Evolutionary conservation across 2,888 invertebrate species (phyloP).

Genomic region (Pocota personata): DNA sequence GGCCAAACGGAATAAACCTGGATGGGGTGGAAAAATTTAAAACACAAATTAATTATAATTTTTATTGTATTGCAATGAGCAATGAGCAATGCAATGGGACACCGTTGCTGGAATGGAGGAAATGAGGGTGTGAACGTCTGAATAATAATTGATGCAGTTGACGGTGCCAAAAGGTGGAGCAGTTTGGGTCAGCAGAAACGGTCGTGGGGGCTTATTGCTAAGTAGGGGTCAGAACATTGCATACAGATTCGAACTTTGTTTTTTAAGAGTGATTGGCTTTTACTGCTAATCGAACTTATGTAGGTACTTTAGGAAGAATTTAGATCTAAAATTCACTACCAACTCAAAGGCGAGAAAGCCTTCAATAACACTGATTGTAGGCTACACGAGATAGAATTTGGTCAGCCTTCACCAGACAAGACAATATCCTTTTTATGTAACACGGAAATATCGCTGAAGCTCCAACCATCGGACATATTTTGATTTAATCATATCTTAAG

Average conservation of each 20-base stretch:
- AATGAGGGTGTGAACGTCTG: conserved; percentile 44
- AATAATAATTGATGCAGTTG: conserved; percentile 58
- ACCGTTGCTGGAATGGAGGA: background rate
- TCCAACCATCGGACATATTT: too few relatives aligned
- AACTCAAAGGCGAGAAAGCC: too few relatives aligned
- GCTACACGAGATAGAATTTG: too few relatives aligned
- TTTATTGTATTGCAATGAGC: conserved; percentile 25
- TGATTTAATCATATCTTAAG: too few relatives aligned
- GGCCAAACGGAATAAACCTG: background rate
- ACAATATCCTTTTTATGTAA: too few relatives aligned
- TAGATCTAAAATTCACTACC: too few relatives aligned
- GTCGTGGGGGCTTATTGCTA: background rate
- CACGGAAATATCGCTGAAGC: too few relatives aligned
- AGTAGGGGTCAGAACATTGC: background rate
- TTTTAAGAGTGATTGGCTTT: background rate
- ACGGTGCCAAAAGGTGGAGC: conserved; percentile 32
- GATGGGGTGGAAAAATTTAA: conserved; percentile 15
- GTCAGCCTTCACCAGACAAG: too few relatives aligned
- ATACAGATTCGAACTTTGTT: background rate
- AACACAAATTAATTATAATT: conserved; percentile 70
- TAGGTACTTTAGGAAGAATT: too few relatives aligned
- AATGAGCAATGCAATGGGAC: conserved; percentile 16
- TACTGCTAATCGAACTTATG: too few relatives aligned
- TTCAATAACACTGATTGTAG: too few relatives aligned
- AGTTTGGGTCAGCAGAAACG: background rate